A percentile compares a stretch with the other conserved stretches of the same genome.
These are phyloP conservation scores for Rhagonycha lutea DNA, from an alignment of 2,888 invertebrate species.

Conservation along the genomic window DNA sequence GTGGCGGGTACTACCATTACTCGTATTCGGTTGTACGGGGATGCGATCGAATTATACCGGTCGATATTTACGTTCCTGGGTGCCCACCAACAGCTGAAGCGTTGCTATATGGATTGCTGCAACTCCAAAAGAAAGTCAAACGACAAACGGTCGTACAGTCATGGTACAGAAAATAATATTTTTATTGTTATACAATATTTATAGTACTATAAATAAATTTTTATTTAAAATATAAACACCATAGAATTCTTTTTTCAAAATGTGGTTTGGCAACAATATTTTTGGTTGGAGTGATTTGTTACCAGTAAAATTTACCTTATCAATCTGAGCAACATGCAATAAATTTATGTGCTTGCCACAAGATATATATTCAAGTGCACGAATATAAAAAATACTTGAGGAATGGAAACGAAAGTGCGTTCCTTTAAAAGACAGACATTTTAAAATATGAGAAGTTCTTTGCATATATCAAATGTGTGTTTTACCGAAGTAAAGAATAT, in stretches of 20 bases:
- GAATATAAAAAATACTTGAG: neutral
- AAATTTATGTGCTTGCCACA: neutral
- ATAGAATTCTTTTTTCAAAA: neutral
- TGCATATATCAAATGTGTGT: neutral
- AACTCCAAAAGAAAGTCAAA: slow-evolving; percentile 87
- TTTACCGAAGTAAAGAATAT: neutral
- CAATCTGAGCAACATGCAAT: neutral
- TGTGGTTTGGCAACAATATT: neutral
- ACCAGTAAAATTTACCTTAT: neutral
- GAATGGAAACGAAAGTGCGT: neutral
- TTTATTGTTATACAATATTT: neutral
- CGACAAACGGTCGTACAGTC: slow-evolving; percentile 64
- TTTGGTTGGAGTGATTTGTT: neutral
- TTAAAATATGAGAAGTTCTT: slow-evolving; percentile 2
- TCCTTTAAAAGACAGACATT: slow-evolving; percentile 1
- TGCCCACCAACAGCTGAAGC: slow-evolving; percentile 96
- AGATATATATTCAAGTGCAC: neutral
- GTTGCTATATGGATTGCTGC: slow-evolving; percentile 80
- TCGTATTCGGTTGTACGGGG: slow-evolving; percentile 75
- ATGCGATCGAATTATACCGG: slow-evolving; percentile 78
- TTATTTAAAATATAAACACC: neutral
- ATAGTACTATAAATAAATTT: neutral
- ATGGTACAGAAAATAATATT: slow-evolving; percentile 46
- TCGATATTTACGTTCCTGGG: slow-evolving; percentile 90
- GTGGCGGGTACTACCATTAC: slow-evolving; percentile 79